Conservation (phyloP, 2,113 vertebrate species). For the Piprites chloris region DNA sequence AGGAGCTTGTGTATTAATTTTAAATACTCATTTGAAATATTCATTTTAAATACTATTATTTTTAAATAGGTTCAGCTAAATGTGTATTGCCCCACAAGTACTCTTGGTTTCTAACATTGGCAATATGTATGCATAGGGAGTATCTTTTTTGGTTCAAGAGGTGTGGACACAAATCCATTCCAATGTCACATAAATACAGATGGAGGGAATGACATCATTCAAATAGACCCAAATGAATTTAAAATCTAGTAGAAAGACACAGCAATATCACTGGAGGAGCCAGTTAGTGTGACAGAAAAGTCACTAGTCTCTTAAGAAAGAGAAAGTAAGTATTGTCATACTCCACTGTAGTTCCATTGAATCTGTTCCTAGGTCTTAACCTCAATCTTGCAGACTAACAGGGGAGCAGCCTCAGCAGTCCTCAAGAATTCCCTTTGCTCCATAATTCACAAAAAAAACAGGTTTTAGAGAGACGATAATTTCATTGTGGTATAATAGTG, state of each 20-base stretch:
- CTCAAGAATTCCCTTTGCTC: background rate
- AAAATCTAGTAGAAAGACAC: background rate
- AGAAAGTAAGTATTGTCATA: background rate
- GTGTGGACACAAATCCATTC: background rate
- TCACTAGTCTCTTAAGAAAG: background rate
- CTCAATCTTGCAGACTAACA: background rate
- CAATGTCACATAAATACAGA: background rate
- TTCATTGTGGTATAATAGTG: background rate
- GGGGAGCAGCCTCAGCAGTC: background rate
- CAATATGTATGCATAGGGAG: background rate
- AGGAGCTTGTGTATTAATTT: background rate
- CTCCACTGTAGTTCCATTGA: background rate
- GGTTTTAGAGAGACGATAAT: background rate
- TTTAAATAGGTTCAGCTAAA: background rate
- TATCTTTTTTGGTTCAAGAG: background rate
- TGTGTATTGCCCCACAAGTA: background rate
- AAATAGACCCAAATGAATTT: background rate
- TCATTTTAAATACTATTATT: background rate
- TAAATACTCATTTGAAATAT: background rate
- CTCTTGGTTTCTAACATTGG: background rate
- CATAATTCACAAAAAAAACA: background rate
- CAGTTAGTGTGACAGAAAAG: background rate
- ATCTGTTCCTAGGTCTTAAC: background rate
- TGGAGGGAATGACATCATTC: background rate
- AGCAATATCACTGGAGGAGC: background rate